Evolutionary conservation across 2,888 invertebrate species (phyloP), one percentile per base, ranked within the genome.

Genomic region (Epistrophella euchroma): DNA sequence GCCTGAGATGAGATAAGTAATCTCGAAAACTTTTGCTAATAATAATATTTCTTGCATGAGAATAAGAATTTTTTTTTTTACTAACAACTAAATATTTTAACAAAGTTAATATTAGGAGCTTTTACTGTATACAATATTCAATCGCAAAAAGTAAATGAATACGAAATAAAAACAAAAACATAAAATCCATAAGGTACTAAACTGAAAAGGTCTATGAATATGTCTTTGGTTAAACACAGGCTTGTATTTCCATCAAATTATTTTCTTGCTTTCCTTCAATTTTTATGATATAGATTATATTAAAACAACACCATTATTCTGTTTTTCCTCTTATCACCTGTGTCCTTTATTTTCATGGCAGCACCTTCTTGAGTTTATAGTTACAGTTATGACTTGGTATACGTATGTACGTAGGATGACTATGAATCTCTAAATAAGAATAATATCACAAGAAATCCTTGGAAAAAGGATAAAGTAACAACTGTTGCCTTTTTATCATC

Each of bases 281-380:
- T 19, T 1, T 37, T 1, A 13, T 22, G 13, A 13, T 17, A 32
- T 35, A 35, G 35, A 32, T 32, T 62, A 15, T 60, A n/a, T 62
- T 19, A 60, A 60, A 13, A 60, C 40, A 37, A 9, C 40, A 40
- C 10, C 43, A 64, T 28, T 28, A n/a, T 64, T 43, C 11, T 17
- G 25, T 45, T 45, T 62, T 45, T n/a, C 25, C 17, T 10, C 62
- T 64, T 45, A 45, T 45, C 62, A 64, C 9, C 17, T 11, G 5
- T 17, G 10, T 28, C 9, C 6, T 28, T 45, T n/a, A 9, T 4
- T n/a, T 40, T 43, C 22, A 64, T 45, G 25, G 17, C 25, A 5
- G 28, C 17, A 28, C 62, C 62, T 45, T 25, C 13, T 64, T 45
- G 62, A 45, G 4, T 64, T 64, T 64, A 64, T 64, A 45, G 25